Percentiles rank a stretch among this genome's conserved stretches.
Conservation (phyloP, 2,113 vertebrate species). For the Megaceryle torquata region DNA sequence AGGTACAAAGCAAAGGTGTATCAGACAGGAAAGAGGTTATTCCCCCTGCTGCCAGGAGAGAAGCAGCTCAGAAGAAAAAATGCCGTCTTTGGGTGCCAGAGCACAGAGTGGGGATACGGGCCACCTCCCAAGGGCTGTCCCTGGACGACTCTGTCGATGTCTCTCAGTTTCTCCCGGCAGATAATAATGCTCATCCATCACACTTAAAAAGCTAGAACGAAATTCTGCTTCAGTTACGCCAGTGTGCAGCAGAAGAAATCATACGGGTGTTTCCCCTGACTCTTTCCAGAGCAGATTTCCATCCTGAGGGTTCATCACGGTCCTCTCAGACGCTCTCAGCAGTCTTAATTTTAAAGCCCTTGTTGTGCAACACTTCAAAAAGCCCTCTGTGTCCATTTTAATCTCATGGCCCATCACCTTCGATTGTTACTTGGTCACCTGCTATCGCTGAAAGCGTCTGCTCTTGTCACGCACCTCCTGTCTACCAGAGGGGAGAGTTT, state of each 20-base stretch:
- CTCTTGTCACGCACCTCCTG: not conserved
- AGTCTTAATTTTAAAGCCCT: not conserved
- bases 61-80: not conserved
- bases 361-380: not conserved
- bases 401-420: too few relatives aligned
- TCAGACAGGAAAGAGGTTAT: not conserved
- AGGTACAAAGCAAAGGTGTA: not conserved
- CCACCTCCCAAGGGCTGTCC: not conserved
- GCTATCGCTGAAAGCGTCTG: not conserved
- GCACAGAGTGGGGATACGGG: accelerated
- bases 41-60: not conserved
- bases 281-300: not conserved
- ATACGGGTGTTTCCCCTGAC: not conserved
- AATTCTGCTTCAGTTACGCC: not conserved
- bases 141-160: not conserved
- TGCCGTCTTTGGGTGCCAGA: not conserved
- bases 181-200: not conserved
- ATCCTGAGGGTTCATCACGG: accelerated
- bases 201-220: not conserved
- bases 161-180: not conserved
- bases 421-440: not conserved
- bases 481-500: not conserved
- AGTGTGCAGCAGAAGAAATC: not conserved
- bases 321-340: not conserved
- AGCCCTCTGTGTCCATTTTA: not conserved